phyloP scores from a whole-genome alignment of 2,888 invertebrate species.

The Balanococcus diminutus region DNA sequence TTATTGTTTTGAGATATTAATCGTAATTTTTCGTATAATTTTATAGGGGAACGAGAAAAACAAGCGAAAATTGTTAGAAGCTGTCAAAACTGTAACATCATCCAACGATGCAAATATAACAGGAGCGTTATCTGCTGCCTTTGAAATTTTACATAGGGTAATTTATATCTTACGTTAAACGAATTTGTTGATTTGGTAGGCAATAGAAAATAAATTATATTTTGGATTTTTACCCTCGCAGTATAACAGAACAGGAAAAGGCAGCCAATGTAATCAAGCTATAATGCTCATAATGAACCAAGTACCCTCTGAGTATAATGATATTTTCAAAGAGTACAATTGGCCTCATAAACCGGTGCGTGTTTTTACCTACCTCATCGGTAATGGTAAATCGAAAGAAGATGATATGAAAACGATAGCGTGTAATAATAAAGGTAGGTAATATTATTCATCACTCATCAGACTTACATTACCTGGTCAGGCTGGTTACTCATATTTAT shows the following conservation, averaged over 20 bases:
- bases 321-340: slow-evolving; percentile 80
- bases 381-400: slow-evolving; percentile 86
- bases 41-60: slow-evolving; percentile 84
- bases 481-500: too few species aligned
- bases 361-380: slow-evolving; percentile 94
- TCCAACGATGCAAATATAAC: slow-evolving; percentile 83
- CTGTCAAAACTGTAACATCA: slow-evolving; percentile 74
- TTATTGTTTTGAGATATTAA: background rate
- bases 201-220: background rate
- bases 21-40: too few species aligned
- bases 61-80: slow-evolving; percentile 77
- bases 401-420: slow-evolving; percentile 92
- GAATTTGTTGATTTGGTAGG: background rate
- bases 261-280: slow-evolving; percentile 96
- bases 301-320: slow-evolving; percentile 65
- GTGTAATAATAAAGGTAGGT: slow-evolving; percentile 91
- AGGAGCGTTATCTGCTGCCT: slow-evolving; percentile 87
- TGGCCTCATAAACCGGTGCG: slow-evolving; percentile 93
- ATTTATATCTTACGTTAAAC: too few species aligned
- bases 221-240: slow-evolving; percentile 61
- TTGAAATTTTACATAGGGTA: slow-evolving; percentile 87
- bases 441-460: background rate
- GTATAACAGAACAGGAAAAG: slow-evolving; percentile 83
- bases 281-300: slow-evolving; percentile 87
- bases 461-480: too few species aligned